These are phyloP conservation scores for Heterohyrax brucei DNA, from an alignment of 2,797 vertebrate species.

Conservation along the genomic window DNA sequence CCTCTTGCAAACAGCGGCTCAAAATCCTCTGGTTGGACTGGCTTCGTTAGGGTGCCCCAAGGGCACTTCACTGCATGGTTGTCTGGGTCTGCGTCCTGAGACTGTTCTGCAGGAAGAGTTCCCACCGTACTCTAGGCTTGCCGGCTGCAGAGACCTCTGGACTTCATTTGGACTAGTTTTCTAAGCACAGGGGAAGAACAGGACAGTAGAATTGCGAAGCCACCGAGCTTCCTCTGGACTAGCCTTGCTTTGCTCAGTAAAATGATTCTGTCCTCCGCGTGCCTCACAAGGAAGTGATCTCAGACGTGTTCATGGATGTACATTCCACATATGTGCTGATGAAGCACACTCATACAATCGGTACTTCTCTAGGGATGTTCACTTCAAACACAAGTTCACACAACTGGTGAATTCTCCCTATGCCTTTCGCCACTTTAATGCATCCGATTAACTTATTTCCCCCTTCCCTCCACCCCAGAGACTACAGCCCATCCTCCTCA, in stretches of 20 bases:
- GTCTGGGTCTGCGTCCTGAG: constrained; percentile 59
- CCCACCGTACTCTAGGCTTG: constrained; percentile 24
- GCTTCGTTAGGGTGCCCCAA: constrained; percentile 62
- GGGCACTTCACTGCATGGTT: constrained; percentile 27
- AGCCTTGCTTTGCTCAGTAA: constrained; percentile 3
- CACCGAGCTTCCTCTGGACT: constrained; percentile 23
- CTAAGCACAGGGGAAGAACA: neutral
- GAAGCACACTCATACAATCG: neutral
- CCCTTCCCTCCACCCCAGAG: neutral
- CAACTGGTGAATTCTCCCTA: neutral
- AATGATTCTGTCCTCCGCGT: neutral
- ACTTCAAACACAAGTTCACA: constrained; percentile 51
- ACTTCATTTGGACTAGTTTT: constrained; percentile 49
- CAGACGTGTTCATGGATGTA: neutral
- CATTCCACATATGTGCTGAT: neutral
- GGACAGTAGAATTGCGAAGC: neutral
- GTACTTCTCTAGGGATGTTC: neutral
- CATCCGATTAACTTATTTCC: neutral
- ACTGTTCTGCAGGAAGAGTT: constrained; percentile 6
- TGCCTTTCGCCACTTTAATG: neutral
- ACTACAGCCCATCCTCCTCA: neutral
- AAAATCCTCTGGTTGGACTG: constrained; percentile 64
- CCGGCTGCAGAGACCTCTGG: neutral
- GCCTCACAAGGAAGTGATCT: neutral
- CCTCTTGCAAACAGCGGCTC: constrained; percentile 62